Conservation (phyloP, 2,797 vertebrate species). For the Sebastes glaucus region DNA sequence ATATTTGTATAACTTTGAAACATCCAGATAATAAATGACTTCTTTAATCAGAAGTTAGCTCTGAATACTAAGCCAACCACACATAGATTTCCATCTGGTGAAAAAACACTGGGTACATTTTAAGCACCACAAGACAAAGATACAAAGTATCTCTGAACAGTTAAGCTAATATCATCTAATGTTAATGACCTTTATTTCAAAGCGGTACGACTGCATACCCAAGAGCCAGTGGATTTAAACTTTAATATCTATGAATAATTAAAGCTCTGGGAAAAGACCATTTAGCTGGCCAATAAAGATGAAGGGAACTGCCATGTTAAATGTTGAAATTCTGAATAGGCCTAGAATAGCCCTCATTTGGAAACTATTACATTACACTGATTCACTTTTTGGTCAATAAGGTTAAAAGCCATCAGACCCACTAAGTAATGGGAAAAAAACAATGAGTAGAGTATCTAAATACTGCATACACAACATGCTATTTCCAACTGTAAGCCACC, state of each 20-base stretch:
- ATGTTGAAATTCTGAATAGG: conserved; percentile 56
- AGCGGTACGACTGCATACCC: conserved; percentile 46
- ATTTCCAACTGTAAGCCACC: conserved; percentile 23
- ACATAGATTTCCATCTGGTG: not conserved
- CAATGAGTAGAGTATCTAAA: conserved; percentile 1
- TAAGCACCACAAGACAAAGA: conserved; percentile 12
- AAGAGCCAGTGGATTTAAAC: conserved; percentile 68
- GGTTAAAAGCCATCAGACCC: conserved; percentile 50
- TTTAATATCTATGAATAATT: conserved; percentile 81
- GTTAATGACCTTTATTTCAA: conserved; percentile 70
- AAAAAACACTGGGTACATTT: conserved; percentile 1
- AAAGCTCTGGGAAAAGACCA: conserved; percentile 71
- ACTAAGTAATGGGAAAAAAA: conserved; percentile 15
- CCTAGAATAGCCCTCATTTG: conserved; percentile 49
- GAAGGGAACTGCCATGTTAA: conserved; percentile 67
- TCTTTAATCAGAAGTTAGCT: not conserved
- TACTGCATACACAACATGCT: not conserved
- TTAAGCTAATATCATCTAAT: conserved; percentile 59
- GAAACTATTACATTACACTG: conserved; percentile 47
- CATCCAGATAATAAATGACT: not conserved
- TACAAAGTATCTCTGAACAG: conserved; percentile 32
- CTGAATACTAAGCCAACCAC: not conserved
- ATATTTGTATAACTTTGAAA: not conserved
- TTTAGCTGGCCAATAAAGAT: conserved; percentile 75
- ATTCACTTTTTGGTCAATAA: conserved; percentile 48